Evolutionary conservation across 2,113 vertebrate species (phyloP).

Genomic region (Leucopsar rothschildi): DNA sequence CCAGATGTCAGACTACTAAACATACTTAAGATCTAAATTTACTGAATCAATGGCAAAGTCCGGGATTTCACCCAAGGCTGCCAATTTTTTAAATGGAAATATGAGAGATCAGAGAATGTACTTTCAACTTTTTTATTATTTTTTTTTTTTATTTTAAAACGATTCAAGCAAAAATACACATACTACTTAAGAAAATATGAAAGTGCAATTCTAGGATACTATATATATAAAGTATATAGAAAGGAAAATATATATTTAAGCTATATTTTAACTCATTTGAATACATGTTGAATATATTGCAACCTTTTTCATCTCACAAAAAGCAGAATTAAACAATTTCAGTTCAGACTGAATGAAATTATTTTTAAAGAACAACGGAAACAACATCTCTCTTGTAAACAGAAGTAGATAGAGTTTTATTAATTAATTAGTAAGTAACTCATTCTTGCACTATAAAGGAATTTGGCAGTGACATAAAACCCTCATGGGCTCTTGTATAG

Average conservation of each 20-base stretch:
- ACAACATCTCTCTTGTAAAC: background rate
- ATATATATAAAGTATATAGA: background rate
- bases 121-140: background rate
- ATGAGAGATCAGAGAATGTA: background rate
- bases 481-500: rapidly evolving
- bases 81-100: background rate
- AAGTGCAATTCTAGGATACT: background rate
- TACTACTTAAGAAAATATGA: background rate
- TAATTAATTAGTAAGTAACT: background rate
- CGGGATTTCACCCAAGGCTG: background rate
- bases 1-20: background rate
- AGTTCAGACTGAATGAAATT: background rate
- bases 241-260: background rate
- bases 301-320: background rate
- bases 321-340: background rate
- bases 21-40: background rate
- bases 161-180: background rate
- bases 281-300: background rate
- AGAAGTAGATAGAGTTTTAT: background rate
- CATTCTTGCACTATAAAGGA: background rate
- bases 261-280: background rate
- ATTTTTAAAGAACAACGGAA: background rate
- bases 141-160: background rate
- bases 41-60: background rate
- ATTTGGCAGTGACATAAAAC: background rate